Evolutionary conservation across 2,797 vertebrate species (phyloP).

Genomic region (Chaetophractus vellerosus): DNA sequence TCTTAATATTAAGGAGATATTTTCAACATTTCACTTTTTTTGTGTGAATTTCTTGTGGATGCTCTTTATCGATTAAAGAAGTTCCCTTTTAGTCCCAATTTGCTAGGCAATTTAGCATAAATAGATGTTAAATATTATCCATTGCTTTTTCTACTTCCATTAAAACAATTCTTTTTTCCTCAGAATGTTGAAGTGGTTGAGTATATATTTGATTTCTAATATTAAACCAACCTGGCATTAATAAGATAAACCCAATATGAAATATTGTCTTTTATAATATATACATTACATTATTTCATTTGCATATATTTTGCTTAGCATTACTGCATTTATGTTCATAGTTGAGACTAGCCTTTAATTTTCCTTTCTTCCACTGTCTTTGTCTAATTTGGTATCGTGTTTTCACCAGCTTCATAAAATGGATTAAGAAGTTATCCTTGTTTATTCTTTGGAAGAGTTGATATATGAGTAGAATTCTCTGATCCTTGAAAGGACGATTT

Average conservation of each 20-base stretch:
- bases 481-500: slow-evolving; percentile 65
- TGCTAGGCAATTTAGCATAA: slow-evolving; percentile 47
- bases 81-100: slow-evolving; percentile 34
- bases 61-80: slow-evolving; percentile 32
- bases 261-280: background rate
- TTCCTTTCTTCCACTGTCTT: background rate
- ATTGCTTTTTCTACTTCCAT: background rate
- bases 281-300: background rate
- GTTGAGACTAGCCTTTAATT: background rate
- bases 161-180: slow-evolving; percentile 50
- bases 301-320: background rate
- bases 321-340: background rate
- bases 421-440: slow-evolving; percentile 9
- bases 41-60: background rate
- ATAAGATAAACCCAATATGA: background rate
- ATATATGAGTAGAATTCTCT: slow-evolving; percentile 51
- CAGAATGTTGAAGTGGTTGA: slow-evolving; percentile 50
- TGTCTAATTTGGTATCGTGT: slow-evolving; percentile 35
- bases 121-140: slow-evolving; percentile 46
- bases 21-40: slow-evolving; percentile 3
- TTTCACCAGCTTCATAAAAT: slow-evolving; percentile 43
- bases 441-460: slow-evolving; percentile 62
- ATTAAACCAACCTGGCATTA: background rate
- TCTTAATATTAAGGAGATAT: background rate
- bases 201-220: slow-evolving; percentile 50